These are phyloP conservation scores for Diplodus puntazzo DNA, from an alignment of 2,797 vertebrate species.

Conservation along the genomic window DNA sequence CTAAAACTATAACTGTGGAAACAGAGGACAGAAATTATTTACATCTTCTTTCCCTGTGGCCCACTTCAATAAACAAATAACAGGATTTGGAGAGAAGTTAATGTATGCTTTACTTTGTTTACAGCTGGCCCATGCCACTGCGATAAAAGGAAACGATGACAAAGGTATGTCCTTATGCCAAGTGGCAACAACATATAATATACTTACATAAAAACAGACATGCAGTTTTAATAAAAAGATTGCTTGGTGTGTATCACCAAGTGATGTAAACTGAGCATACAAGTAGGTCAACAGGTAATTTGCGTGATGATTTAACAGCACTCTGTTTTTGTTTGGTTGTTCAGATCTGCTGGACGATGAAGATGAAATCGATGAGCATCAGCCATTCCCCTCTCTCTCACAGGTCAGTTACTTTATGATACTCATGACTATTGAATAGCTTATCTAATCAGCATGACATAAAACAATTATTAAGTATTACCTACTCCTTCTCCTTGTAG, in stretches of 20 bases:
- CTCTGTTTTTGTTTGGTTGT: constrained; percentile 8
- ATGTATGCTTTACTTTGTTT: constrained; percentile 48
- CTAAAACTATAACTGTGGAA: background rate
- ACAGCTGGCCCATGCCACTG: constrained; percentile 91
- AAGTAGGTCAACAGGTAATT: background rate
- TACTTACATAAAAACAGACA: background rate
- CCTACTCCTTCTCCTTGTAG: background rate
- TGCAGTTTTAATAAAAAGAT: background rate
- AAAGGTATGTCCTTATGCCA: constrained; percentile 85
- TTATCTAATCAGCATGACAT: background rate
- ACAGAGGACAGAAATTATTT: background rate
- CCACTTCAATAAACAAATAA: background rate
- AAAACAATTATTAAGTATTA: background rate
- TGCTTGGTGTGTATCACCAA: background rate
- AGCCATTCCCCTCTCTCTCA: constrained; percentile 96
- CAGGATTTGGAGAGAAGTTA: background rate
- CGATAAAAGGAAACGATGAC: constrained; percentile 88
- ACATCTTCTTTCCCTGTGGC: no score
- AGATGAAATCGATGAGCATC: constrained; percentile 92
- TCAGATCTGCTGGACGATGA: constrained; percentile 90
- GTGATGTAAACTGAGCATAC: background rate
- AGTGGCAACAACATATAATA: background rate
- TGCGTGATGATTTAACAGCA: background rate
- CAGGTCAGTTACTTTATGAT: constrained; percentile 81
- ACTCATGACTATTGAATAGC: background rate